These are phyloP conservation scores for Saccostrea glomerata DNA, from an alignment of 1,140 invertebrate species.

Conservation along the genomic window DNA sequence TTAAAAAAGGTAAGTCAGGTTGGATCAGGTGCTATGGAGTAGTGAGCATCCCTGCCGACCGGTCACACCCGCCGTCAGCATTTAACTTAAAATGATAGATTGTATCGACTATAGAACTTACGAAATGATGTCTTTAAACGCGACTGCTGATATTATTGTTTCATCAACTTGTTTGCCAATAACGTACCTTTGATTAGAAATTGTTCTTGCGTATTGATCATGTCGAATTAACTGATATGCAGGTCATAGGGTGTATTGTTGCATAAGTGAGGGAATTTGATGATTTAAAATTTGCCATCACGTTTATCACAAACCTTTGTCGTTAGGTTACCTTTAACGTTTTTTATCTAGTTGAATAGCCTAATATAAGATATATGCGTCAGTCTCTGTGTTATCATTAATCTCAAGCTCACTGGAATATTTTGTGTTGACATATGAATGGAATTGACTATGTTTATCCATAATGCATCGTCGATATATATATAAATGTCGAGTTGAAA, in stretches of 20 bases:
- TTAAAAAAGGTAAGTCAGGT: neutral
- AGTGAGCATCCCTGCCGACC: too few species aligned
- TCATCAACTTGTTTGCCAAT: too few species aligned
- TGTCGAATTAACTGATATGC: neutral
- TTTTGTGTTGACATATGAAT: neutral
- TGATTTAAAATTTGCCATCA: neutral
- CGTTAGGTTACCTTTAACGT: neutral
- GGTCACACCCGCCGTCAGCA: too few species aligned
- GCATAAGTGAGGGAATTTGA: neutral
- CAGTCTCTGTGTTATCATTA: neutral
- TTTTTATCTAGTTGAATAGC: neutral
- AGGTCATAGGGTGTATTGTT: neutral
- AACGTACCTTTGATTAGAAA: too few species aligned
- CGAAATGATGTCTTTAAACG: too few species aligned
- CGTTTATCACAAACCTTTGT: neutral
- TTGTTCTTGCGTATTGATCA: too few species aligned
- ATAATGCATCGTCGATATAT: neutral
- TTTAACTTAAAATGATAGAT: neutral
- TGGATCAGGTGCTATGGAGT: too few species aligned
- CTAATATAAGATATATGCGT: neutral
- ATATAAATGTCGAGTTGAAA: neutral
- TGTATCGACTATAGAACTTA: too few species aligned
- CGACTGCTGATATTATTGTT: too few species aligned
- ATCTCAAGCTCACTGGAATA: neutral
- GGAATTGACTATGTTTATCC: neutral